Base-by-base conservation (phyloP, 2,888 invertebrate genomes). In the Cosmia pyralina region DNA sequence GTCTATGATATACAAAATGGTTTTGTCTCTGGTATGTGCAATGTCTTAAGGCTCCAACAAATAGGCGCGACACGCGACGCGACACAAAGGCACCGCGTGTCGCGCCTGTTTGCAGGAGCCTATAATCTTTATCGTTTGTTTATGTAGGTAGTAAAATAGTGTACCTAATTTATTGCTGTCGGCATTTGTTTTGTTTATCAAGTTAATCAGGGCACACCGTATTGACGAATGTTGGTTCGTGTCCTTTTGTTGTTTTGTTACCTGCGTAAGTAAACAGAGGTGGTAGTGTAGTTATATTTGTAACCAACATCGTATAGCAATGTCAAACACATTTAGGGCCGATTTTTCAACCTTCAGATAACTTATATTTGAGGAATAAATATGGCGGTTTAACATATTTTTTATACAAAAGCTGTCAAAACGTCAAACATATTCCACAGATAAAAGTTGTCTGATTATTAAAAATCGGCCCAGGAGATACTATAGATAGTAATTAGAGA, bases 101-200 rank as follows among this genome's bases (percentile, higher is more conserved):
- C 28, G 28, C 28, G 28, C 3, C 28, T 28, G 28, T 28, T 28
- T 28, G 28, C 3, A 28, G 2, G 28, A 28, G 28, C 28, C 28
- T 28, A 2, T 62, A 73, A 74, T 57, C 2, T 22, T 44, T 55
- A 41, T 44, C 15, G 17, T 41, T 55, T 55, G 28, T 50, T 50
- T 73, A 34, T 41, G 15, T 63, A 15, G 15, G 38, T 57, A 73
- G 28, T 48, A 19, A 62, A 44, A 62, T 34, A 48, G 19, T 11
- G 15, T 57, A 1, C 7, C 11, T 46, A 75, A 57, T 50, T 22
- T 55, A 62, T 55, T 46, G 53, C 4, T 28, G 53, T 57, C 34
- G 6, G 10, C 11, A 22, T 63, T 63, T 64, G 75, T 74, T 75
- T 64, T 44, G 17, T 62, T 57, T 63, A 63, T 44, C 50, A 15